Evolutionary conservation across 1,140 invertebrate genomes (phyloP), one percentile per base, ranked within the genome.

Genomic region (Panagrolaimus sp.): DNA sequence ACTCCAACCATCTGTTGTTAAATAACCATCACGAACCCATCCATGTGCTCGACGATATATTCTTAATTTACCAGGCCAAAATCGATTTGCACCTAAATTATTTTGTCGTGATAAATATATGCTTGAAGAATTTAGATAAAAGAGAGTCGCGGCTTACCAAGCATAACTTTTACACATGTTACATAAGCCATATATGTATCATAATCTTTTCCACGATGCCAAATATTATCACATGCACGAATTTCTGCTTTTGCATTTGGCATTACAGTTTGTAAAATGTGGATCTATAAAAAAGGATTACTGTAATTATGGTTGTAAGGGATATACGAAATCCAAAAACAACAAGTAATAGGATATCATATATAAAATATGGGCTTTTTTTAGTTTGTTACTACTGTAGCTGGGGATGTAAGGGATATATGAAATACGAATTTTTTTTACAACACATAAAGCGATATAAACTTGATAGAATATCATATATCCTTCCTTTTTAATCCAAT

Each of bases 131-230:
- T n/a, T n/a, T n/a, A n/a, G n/a, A n/a, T n/a, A n/a, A n/a, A n/a
- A n/a, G n/a, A n/a, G n/a, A n/a, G n/a, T n/a, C n/a, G n/a, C n/a
- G n/a, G n/a, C 0, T 38, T 23, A 72, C 72, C 72, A 20, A 74
- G 71, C 31, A 47, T 64, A 8, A 75, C 67, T 66, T 75, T 75
- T 13, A 72, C 66, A 74, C 74, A 75, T 20, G 74, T 77, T 16
- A 75, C 74, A 66, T 70, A 75, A 16, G 75, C 74, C 74, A 75
- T 75, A 46, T 75, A 75, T 16, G 75, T 78, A 7, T 79, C 78
- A 62, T 78, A 78, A 20, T 64, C 65, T 9, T 16, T 71, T 11
- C 77, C 67, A 11, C 47, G 11, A 61, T 77, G 65, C 77, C 76
- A 77, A 44, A 75, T 72, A 3, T 48, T 38, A 25, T 79, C 66